Evolutionary conservation across 2,797 vertebrate genomes (phyloP).

Genomic region (Hafferia zeledoni): DNA sequence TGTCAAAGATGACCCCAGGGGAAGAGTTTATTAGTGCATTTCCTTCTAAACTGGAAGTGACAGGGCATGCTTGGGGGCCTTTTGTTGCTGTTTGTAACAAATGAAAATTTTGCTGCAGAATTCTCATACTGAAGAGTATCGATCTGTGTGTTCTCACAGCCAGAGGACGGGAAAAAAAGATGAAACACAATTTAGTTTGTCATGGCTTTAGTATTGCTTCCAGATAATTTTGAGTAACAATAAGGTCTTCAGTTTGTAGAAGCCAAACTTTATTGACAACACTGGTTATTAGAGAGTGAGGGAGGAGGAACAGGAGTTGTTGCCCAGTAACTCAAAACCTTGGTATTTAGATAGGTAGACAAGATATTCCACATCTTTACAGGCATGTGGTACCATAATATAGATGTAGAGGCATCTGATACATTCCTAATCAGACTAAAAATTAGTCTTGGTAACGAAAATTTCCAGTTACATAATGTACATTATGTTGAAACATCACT

Average conservation of each 20-base stretch:
- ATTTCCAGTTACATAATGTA: not conserved
- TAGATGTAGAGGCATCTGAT: not conserved
- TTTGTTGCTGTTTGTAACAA: slow-evolving; percentile 80
- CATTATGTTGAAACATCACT: not conserved
- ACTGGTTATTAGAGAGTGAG: slow-evolving; percentile 57
- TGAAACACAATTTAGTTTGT: slow-evolving; percentile 72
- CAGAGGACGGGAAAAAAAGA: not conserved
- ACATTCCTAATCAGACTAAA: not conserved
- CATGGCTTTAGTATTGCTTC: slow-evolving; percentile 78
- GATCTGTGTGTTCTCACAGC: slow-evolving; percentile 75
- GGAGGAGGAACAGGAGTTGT: slow-evolving; percentile 1
- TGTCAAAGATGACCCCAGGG: slow-evolving; percentile 85
- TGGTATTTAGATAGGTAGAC: not conserved
- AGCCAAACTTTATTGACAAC: slow-evolving; percentile 83
- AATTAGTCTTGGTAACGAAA: not conserved
- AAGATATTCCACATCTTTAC: not conserved
- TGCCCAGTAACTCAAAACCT: not conserved
- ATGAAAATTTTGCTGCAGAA: slow-evolving; percentile 79
- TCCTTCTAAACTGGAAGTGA: slow-evolving; percentile 85
- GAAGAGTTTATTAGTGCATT: slow-evolving; percentile 87
- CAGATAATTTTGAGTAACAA: slow-evolving; percentile 74
- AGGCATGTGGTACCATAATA: not conserved
- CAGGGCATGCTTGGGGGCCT: slow-evolving; percentile 81
- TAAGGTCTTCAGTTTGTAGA: slow-evolving; percentile 70
- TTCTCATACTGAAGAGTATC: slow-evolving; percentile 77